Conservation (phyloP, 2,888 invertebrate species). For the Limenitis camilla region DNA sequence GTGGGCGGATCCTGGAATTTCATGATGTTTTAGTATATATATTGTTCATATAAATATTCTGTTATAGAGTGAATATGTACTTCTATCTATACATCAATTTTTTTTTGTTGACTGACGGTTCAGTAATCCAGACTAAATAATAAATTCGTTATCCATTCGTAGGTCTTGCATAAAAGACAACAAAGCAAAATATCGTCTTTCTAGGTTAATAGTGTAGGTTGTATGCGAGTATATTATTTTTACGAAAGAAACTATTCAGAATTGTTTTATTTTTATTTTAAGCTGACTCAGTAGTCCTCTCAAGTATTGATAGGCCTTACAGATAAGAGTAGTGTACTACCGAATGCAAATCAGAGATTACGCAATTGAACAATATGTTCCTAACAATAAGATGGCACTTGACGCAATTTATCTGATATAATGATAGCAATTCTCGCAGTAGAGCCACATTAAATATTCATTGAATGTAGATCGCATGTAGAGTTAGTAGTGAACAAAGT, state of each 20-base stretch:
- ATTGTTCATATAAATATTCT: neutral
- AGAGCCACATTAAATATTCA: neutral
- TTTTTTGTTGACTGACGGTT: too few species aligned
- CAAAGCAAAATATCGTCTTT: too few species aligned
- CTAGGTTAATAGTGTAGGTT: too few species aligned
- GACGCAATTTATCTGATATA: constrained; percentile 3
- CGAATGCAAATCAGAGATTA: constrained; percentile 15
- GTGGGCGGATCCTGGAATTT: constrained; percentile 93
- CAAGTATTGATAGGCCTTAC: constrained; percentile 10
- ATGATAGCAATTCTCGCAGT: neutral
- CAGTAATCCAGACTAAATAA: too few species aligned
- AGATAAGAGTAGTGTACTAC: constrained; percentile 7
- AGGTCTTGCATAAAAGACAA: too few species aligned
- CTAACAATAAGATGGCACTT: constrained; percentile 6
- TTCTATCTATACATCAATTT: neutral
- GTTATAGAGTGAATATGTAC: neutral
- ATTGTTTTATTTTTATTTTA: neutral
- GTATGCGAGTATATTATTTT: too few species aligned
- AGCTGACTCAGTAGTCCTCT: constrained; percentile 5
- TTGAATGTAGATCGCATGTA: neutral
- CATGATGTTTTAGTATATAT: neutral
- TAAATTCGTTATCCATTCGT: too few species aligned
- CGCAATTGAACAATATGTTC: constrained; percentile 2
- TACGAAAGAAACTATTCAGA: too few species aligned
- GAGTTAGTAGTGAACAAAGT: neutral